Evolutionary conservation across 30 jellyfish, hydroid and myxozoan species (phyloP).

Genomic region (Hydractinia symbiolongicarpus): DNA sequence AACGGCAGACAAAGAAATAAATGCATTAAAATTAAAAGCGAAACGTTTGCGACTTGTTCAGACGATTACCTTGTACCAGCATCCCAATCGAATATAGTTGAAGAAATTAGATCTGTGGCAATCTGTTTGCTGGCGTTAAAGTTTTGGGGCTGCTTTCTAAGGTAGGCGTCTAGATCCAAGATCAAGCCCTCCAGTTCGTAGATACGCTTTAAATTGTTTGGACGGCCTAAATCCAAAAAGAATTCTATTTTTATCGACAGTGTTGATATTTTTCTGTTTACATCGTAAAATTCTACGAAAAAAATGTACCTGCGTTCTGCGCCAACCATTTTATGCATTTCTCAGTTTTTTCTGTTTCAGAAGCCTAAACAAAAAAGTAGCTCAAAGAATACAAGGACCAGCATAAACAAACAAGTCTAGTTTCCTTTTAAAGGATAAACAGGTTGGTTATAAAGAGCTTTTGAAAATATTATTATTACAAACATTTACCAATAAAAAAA

Average conservation of each 20-base stretch:
- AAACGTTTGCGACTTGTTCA: background rate
- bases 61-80: constrained; percentile 52
- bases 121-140: constrained; percentile 19
- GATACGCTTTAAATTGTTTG: constrained; percentile 44
- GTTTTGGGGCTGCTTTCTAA: constrained; percentile 37
- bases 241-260: background rate
- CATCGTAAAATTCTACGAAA: constrained; percentile 12
- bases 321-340: constrained; percentile 50
- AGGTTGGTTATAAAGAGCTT: no score
- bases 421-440: no score
- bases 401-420: no score
- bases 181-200: constrained; percentile 80
- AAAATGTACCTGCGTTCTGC: constrained; percentile 32
- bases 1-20: no score
- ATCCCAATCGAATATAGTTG: constrained; percentile 75
- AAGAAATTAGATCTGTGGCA: constrained; percentile 48
- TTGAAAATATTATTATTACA: no score
- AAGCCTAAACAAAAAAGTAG: constrained; percentile 13
- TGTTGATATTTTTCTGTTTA: background rate
- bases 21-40: background rate
- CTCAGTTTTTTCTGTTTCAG: constrained; percentile 34
- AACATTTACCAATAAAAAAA: no score
- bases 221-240: constrained; percentile 39
- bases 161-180: constrained; percentile 54
- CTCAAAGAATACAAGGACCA: background rate